These are phyloP conservation scores for Hirtodrosophila cameraria DNA, from an alignment of 2,888 invertebrate genomes.

Conservation along the genomic window DNA sequence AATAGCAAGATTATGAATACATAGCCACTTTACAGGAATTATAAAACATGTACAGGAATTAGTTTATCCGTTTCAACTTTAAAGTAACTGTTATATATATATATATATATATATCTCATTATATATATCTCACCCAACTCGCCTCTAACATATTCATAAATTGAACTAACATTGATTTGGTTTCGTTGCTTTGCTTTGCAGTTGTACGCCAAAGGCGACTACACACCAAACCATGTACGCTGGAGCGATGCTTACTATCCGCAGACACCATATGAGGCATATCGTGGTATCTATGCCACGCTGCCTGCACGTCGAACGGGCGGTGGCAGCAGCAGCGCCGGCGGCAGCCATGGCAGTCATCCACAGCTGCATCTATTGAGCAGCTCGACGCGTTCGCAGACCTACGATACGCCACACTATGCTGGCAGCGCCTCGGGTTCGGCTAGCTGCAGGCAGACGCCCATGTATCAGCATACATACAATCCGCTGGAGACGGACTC, in stretches of 20 bases:
- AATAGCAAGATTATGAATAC: too few species aligned
- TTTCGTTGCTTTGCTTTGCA: conserved; percentile 28
- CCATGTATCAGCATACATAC: conserved; percentile 84
- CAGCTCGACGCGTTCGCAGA: conserved; percentile 80
- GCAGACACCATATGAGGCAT: conserved; percentile 87
- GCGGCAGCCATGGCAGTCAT: conserved; percentile 65
- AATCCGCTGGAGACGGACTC: conserved; percentile 84
- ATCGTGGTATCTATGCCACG: conserved; percentile 85
- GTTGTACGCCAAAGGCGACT: conserved; percentile 87
- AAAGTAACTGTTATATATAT: too few species aligned
- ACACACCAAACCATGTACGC: conserved; percentile 86
- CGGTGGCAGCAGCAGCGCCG: conserved; percentile 67
- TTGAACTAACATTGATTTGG: background rate
- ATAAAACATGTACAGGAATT: too few species aligned
- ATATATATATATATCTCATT: too few species aligned
- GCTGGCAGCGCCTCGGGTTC: conserved; percentile 79
- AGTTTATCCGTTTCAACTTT: too few species aligned
- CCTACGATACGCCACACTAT: conserved; percentile 82
- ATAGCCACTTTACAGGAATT: too few species aligned
- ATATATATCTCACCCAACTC: too few species aligned
- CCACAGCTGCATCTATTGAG: conserved; percentile 67
- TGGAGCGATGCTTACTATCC: conserved; percentile 88
- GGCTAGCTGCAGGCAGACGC: conserved; percentile 84
- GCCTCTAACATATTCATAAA: too few species aligned
- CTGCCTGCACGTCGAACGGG: conserved; percentile 83